Base-by-base conservation (phyloP, 2,888 invertebrate genomes). In the Drosophila anceps region DNA sequence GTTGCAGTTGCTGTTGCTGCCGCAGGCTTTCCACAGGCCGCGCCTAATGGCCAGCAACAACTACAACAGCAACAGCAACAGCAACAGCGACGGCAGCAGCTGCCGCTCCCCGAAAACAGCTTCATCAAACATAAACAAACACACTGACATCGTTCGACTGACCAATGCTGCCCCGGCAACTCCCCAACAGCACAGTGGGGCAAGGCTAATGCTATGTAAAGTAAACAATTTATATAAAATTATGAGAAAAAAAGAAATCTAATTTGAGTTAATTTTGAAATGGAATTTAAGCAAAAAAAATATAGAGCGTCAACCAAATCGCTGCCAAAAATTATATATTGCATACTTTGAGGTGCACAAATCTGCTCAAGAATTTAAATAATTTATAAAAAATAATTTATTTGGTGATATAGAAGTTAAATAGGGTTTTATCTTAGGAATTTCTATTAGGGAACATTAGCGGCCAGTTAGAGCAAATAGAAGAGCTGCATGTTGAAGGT, bases 1-100 rank as follows among this genome's bases (percentile, higher is more conserved):
- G 62, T 20, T 43, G 57, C 50, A n/a, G n/a, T 4, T 13, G 62
- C 27, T 27, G 37, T 37, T 39, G 35, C 44, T 46, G 75, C 80
- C 80, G 65, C 68, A 58, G 76, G 71, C 78, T 76, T 68, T 66
- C 65, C 76, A 79, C 73, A 69, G 73, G 73, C 85, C 80, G 75
- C 83, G 83, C 80, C 83, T 82, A 84, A 84, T 88, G 87, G 89
- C 84, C 89, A 84, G 82, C 89, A 86, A 86, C 81, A 81, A n/a
- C n/a, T n/a, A n/a, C n/a, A n/a, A 70, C 89, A 82, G 80, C 89
- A 81, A 83, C 79, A 78, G 64, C 69, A 66, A 70, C 71, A 61
- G 66, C 57, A 37, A n/a, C 18, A 9, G 33, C 54, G 10, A 12
- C 50, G 6, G 35, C 72, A 72, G 60, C 73, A 51, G 63, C 80